Evolutionary conservation across 2,888 invertebrate species (phyloP).

Genomic region (Plagodis dolabraria): DNA sequence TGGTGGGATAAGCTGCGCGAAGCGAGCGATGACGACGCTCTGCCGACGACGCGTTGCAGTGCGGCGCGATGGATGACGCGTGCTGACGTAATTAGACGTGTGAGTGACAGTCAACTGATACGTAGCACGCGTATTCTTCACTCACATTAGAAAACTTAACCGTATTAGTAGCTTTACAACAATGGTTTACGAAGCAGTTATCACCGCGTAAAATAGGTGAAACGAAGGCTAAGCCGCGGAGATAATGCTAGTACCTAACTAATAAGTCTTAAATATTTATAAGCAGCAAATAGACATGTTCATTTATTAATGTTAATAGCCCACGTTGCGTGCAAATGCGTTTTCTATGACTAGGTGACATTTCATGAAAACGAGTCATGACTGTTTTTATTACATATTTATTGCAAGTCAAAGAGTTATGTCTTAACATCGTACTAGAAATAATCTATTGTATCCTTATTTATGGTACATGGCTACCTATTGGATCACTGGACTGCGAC

Average conservation of each 20-base stretch:
- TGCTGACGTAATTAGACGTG: slow-evolving; percentile 75
- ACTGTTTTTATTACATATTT: slow-evolving; percentile 7
- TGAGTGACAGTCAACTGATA: slow-evolving; percentile 72
- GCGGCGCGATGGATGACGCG: slow-evolving; percentile 50
- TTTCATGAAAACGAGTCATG: slow-evolving; percentile 65
- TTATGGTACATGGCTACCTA: no score
- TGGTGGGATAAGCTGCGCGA: slow-evolving; percentile 56
- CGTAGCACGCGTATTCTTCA: slow-evolving; percentile 54
- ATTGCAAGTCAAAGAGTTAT: not conserved
- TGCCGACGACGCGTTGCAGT: slow-evolving; percentile 34
- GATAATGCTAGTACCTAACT: not conserved
- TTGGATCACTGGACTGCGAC: no score
- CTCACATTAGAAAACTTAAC: not conserved
- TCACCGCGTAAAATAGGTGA: no score
- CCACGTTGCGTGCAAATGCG: slow-evolving; percentile 58
- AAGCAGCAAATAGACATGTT: not conserved
- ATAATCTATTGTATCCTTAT: no score
- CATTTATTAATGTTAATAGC: slow-evolving; percentile 40
- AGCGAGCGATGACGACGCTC: slow-evolving; percentile 7
- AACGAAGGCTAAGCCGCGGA: no score
- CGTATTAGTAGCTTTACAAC: no score
- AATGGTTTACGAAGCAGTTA: no score
- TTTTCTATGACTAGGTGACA: slow-evolving; percentile 59
- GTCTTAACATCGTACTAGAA: no score
- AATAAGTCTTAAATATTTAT: slow-evolving; percentile 4